Base-by-base conservation (phyloP, 1,140 invertebrate genomes). In the Neodiprion virginianus region DNA sequence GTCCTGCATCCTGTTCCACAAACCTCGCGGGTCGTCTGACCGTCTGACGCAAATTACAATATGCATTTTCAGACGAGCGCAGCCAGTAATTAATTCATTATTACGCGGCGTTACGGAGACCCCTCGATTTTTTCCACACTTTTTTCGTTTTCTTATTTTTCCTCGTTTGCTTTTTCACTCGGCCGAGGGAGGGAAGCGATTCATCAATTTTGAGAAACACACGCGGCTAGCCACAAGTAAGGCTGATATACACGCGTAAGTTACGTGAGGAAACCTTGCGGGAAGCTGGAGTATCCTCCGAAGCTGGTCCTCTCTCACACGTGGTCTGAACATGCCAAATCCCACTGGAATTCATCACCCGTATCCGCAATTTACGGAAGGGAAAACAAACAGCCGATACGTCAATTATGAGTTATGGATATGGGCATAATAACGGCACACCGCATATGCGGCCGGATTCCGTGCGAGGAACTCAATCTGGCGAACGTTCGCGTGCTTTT, bases 281-380 rank as follows among this genome's bases (percentile, higher is more conserved):
- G 53, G 53, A 61, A 61, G 53, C 53, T 17, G 53, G n/a, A 61
- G n/a, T 61, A 61, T 61, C 53, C 53, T 61, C 11, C 4, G 28
- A 40, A 40, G 28, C 28, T 40, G 28, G 28, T 4, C 28, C 28
- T 12, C 53, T 61, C 53, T 17, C 53, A 61, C 53, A 61, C 53
- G 53, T 61, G 53, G 53, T 61, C 53, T 12, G 53, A 61, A 61
- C 53, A 61, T 61, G 53, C 53, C 53, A 61, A 61, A 61, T 61
- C 53, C 53, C 53, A 61, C 53, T 61, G 53, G 53, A 61, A 61
- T 61, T 61, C 53, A 61, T 61, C 53, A 61, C 50, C 2, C 2
- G 47, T 61, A 77, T 76, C 71, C 67, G 67, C 68, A 77, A 75
- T 75, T 73, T 73, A 11, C n/a, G 47, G 65, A 47, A 72, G n/a